Evolutionary conservation across 1,140 invertebrate genomes (phyloP), one percentile per base, ranked within the genome.

Genomic region (Drosophila pectinifera): DNA sequence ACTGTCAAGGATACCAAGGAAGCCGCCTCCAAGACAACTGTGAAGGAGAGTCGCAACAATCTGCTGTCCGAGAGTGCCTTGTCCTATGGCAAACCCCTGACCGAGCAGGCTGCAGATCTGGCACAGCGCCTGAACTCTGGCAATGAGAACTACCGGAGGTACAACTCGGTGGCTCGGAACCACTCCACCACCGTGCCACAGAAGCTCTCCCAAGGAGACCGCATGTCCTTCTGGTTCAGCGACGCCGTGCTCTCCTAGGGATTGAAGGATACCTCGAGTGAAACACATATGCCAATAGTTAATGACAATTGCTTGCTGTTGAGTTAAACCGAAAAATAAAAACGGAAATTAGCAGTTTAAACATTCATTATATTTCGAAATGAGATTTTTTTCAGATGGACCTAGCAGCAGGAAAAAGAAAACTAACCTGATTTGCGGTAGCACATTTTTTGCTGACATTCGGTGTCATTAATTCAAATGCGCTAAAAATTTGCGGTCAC

Each of bases 401-500:
- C 36, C 11, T 3, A 28, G 16, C 20, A 16, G 10, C 24, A 41
- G 59, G 13, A 39, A 28, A 36, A 11, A 31, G 49, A 41, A 59
- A 42, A 59, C 59, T 68, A 76, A 76, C 59, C 61, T 83, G 83
- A 89, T 89, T 88, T 89, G 84, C 56, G 84, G 83, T 83, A 46
- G 3, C 58, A 36, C 57, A 49, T 77, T 88, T 76, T 86, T 73
- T 64, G 72, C 75, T 57, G 70, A 88, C 79, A 73, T 69, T 83
- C 78, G 26, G 49, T 68, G 77, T 76, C 75, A 83, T 88, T 88
- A 79, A 86, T 88, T 79, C 73, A 83, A 88, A 88, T 73, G 76
- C 72, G 80, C 62, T 73, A 61, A 70, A 75, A 73, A 73, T 68
- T 76, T 86, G 83, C 22, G 83, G 83, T 83, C 63, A 64, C 36